phyloP scores from a whole-genome alignment of 2,888 invertebrate genomes.

The Hesperia comma region DNA sequence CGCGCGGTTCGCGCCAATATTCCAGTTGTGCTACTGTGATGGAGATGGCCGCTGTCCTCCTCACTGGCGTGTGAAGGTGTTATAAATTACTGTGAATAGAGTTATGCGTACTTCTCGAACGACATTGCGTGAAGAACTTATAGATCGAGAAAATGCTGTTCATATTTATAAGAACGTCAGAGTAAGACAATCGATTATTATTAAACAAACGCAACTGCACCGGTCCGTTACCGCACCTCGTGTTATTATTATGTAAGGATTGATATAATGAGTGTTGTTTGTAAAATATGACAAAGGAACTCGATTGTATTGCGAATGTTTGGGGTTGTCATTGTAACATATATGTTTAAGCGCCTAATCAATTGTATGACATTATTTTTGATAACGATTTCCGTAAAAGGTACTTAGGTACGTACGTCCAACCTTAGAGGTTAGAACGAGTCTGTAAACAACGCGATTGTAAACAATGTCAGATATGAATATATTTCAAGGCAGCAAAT shows the following conservation, averaged over 20 bases:
- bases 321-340: neutral
- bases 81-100: conserved; percentile 12
- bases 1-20: conserved; percentile 33
- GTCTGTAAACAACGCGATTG: no score
- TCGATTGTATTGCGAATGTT: conserved; percentile 41
- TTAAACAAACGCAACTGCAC: conserved; percentile 44
- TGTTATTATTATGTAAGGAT: conserved; percentile 43
- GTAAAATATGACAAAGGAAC: conserved; percentile 37
- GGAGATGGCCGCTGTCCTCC: conserved; percentile 15
- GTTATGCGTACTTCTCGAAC: conserved; percentile 19
- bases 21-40: conserved; percentile 16
- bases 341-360: neutral
- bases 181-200: conserved; percentile 43
- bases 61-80: conserved; percentile 16
- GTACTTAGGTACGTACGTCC: no score
- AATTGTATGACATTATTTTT: neutral
- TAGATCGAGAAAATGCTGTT: conserved; percentile 8
- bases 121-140: conserved; percentile 19
- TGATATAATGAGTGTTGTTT: conserved; percentile 40
- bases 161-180: conserved; percentile 15
- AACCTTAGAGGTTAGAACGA: no score
- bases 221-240: conserved; percentile 22
- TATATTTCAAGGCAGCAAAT: no score
- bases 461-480: no score
- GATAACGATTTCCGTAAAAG: neutral